These are phyloP conservation scores for Drosophila paulistorum DNA, from an alignment of 1,140 invertebrate genomes.

Conservation along the genomic window DNA sequence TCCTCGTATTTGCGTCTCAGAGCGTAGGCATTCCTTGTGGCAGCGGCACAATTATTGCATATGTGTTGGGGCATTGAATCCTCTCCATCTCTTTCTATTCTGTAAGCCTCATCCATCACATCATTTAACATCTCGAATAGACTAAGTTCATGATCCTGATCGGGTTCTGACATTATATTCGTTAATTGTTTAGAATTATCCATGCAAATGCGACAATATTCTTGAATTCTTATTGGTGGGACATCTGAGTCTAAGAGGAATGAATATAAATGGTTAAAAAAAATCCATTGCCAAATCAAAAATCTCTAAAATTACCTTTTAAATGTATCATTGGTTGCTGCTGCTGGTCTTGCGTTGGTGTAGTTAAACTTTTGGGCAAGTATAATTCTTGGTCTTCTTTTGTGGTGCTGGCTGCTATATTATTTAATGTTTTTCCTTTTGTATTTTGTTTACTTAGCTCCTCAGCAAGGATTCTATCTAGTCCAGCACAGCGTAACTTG, in stretches of 20 bases:
- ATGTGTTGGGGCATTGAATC: constrained; percentile 2
- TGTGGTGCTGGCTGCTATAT: not conserved
- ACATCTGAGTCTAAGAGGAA: not conserved
- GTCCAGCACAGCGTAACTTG: constrained; percentile 3
- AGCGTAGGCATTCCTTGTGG: not conserved
- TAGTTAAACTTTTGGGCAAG: not conserved
- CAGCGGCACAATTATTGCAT: not conserved
- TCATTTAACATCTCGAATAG: constrained; percentile 6
- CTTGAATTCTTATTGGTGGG: not conserved
- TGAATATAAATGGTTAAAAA: too few relatives aligned
- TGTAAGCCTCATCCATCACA: not conserved
- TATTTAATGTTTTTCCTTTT: not conserved
- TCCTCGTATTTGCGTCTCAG: constrained; percentile 10
- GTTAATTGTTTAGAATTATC: not conserved
- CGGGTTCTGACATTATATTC: not conserved
- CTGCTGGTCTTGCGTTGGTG: not conserved
- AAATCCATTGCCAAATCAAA: not conserved
- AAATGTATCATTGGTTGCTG: not conserved
- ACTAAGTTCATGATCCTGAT: not conserved
- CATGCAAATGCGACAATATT: constrained; percentile 9
- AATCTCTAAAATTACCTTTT: not conserved
- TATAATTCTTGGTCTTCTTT: not conserved
- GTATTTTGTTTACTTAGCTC: constrained; percentile 8
- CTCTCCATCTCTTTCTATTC: not conserved
- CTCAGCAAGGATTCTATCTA: constrained; percentile 3